These are phyloP conservation scores for Ramphastos sulfuratus DNA, from an alignment of 2,113 vertebrate species.

Conservation along the genomic window DNA sequence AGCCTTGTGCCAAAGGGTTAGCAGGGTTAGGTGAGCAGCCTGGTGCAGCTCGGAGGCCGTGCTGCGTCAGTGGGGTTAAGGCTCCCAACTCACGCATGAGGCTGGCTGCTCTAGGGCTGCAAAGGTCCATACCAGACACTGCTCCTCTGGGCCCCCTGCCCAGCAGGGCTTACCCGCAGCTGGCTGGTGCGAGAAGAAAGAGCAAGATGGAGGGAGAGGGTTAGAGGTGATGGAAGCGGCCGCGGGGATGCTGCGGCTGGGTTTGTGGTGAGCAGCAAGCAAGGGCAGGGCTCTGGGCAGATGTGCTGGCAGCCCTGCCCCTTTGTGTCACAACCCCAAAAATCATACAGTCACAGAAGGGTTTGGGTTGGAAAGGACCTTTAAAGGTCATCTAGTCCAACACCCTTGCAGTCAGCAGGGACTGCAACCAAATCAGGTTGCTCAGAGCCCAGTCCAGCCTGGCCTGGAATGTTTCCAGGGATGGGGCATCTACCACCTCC, in stretches of 20 bases:
- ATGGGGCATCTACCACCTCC: neutral
- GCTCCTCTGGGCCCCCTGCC: slow-evolving; percentile 34
- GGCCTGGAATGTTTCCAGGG: neutral
- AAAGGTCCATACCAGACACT: slow-evolving; percentile 46
- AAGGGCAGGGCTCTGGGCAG: neutral
- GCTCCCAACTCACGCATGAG: slow-evolving; percentile 44
- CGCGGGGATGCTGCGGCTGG: neutral
- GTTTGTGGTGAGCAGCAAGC: neutral
- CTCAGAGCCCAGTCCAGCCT: neutral
- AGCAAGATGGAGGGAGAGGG: neutral
- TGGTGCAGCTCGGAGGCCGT: neutral
- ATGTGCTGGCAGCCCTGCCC: accelerated
- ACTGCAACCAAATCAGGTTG: neutral
- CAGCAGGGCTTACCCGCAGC: neutral
- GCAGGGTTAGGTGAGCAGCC: neutral
- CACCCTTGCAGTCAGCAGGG: neutral
- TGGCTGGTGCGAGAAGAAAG: slow-evolving; percentile 43
- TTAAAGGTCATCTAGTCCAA: neutral
- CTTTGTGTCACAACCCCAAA: neutral
- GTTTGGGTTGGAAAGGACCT: neutral
- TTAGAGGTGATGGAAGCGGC: neutral
- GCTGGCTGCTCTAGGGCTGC: slow-evolving; percentile 35
- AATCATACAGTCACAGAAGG: neutral
- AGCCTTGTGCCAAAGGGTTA: neutral
- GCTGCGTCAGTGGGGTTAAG: slow-evolving; percentile 40